Conservation (phyloP, 2,888 invertebrate species). For the Temnothorax rugatulus region DNA sequence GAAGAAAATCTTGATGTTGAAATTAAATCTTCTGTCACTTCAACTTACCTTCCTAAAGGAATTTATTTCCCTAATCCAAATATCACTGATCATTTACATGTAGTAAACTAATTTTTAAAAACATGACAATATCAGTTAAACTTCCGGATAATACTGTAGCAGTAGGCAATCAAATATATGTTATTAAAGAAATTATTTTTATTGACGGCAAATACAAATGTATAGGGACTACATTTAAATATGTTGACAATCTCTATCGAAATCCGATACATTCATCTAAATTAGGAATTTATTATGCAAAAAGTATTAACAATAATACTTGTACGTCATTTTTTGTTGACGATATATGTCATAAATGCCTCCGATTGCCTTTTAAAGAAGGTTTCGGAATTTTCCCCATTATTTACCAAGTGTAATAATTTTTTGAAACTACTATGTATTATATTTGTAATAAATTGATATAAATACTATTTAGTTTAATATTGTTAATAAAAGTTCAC, state of each 20-base stretch:
- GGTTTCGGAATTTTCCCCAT: background rate
- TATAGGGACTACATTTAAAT: conserved; percentile 13
- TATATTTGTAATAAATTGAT: background rate
- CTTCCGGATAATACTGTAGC: conserved; percentile 6
- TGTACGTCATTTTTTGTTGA: background rate
- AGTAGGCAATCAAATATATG: conserved; percentile 6
- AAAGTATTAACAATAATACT: conserved; percentile 4
- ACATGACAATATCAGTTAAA: conserved; percentile 6
- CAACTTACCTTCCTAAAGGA: background rate
- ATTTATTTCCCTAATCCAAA: background rate
- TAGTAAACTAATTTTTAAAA: background rate
- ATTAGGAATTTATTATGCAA: conserved; percentile 7
- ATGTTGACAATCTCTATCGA: background rate
- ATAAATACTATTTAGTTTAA: no score
- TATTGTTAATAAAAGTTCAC: no score
- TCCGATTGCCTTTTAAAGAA: conserved; percentile 8
- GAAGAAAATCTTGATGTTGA: background rate
- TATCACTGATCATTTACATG: background rate
- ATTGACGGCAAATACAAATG: conserved; percentile 19
- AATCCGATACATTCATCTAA: conserved; percentile 3
- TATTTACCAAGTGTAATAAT: background rate
- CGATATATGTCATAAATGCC: background rate
- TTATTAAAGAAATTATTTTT: conserved; percentile 20
- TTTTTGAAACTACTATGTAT: background rate
- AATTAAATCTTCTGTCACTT: background rate